Base-by-base conservation (phyloP, 1,140 invertebrate genomes). In the Hyles euphorbiae region DNA sequence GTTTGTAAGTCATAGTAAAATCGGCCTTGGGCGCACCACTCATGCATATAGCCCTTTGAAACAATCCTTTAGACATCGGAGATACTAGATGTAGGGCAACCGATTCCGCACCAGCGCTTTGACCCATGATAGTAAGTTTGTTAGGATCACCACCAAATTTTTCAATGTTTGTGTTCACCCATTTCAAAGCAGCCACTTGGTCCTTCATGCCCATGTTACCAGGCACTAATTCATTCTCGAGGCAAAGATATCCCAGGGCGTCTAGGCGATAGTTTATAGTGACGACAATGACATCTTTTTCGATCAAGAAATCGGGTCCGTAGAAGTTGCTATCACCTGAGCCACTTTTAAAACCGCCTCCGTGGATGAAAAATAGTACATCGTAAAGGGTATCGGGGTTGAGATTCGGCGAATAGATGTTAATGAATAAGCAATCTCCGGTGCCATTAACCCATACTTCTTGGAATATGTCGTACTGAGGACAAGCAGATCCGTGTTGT, bases 341-440 rank as follows among this genome's bases (percentile, higher is more conserved):
- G n/a, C 92, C 92, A 53, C 79, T 79, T 11, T 88, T 80, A 59
- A 93, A 93, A 10, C 88, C 90, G 10, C 94, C 94, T 0, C 94
- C 94, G 74, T 95, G 92, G 12, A 95, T 90, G 89, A 91, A 95
- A 0, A 94, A 88, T 62, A 77, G 64, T 0, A 77, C 72, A 5
- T 72, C 65, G 53, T 45, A 61, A 72, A 56, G 56, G n/a, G 10
- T 88, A 7, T 49, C 49, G 10, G 56, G 52, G 3, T 45, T 47
- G 1, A 67, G 68, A 57, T 83, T 61, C n/a, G 90, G 90, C 11
- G 88, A 79, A 72, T 90, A 92, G 7, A 92, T 90, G 67, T 93
- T 92, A n/a, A 93, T 67, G 67, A 87, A 91, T 1, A 93, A 79
- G 67, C 92, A 93, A 69, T 93, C 91, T 79, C 84, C 79, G 11